phyloP scores from a whole-genome alignment of 2,888 invertebrate genomes.

The Pantelozetes paolii region DNA sequence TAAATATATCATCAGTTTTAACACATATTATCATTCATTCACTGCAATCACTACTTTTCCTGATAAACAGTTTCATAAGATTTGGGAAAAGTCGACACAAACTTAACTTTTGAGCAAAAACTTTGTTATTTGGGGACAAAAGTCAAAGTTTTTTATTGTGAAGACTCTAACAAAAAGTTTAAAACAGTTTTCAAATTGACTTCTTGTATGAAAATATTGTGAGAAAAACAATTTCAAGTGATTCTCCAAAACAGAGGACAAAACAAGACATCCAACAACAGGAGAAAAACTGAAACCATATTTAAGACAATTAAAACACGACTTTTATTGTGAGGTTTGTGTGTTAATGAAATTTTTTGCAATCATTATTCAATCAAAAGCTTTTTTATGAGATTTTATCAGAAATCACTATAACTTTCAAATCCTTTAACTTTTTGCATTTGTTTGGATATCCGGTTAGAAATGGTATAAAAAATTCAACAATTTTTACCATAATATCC shows the following conservation, averaged over 20 bases:
- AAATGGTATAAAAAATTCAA: not conserved
- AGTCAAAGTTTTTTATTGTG: not conserved
- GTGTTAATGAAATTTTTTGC: no score
- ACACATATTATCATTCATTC: slow-evolving; percentile 19
- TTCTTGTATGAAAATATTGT: not conserved
- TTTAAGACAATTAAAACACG: not conserved
- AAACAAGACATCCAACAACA: not conserved
- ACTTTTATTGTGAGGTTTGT: slow-evolving; percentile 26
- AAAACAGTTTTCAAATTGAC: not conserved
- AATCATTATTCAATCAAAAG: no score
- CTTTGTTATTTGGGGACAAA: not conserved
- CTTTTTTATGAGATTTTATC: no score
- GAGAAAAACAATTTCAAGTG: not conserved
- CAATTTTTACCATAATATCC: no score
- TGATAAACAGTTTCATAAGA: not conserved
- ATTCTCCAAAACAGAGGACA: no score
- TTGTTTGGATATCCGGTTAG: slow-evolving; percentile 14
- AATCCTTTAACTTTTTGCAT: no score
- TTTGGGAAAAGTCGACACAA: not conserved
- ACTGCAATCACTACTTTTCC: slow-evolving; percentile 12
- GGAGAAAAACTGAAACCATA: not conserved
- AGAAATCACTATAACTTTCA: no score
- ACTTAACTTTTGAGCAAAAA: not conserved
- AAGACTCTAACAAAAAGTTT: no score
- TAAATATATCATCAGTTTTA: not conserved